Evolutionary conservation across 2,888 invertebrate genomes (phyloP).

Genomic region (Meta bourneti): DNA sequence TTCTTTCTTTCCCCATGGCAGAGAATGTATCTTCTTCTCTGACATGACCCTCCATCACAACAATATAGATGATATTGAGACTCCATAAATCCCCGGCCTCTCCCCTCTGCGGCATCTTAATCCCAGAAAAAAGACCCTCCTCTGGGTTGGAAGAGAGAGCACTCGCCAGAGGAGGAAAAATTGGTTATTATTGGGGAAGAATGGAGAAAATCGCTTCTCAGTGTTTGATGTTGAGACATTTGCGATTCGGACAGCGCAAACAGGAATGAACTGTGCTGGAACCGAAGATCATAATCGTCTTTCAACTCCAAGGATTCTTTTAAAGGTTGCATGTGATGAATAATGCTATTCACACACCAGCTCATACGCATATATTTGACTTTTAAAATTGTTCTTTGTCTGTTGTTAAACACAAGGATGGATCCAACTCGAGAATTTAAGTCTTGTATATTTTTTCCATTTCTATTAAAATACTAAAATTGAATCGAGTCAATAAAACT

Average conservation of each 20-base stretch:
- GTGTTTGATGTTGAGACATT: slow-evolving; percentile 22
- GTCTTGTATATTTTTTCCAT: too few species aligned
- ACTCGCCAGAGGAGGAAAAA: slow-evolving; percentile 17
- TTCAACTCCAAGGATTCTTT: neutral
- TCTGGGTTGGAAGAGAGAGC: slow-evolving; percentile 5
- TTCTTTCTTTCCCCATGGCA: slow-evolving; percentile 29
- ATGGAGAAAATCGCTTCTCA: slow-evolving; percentile 16
- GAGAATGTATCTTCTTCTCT: slow-evolving; percentile 66
- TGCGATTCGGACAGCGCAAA: slow-evolving; percentile 1
- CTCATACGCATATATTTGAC: too few species aligned
- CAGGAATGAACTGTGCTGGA: neutral
- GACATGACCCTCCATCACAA: slow-evolving; percentile 68
- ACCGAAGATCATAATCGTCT: neutral
- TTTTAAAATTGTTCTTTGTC: too few species aligned
- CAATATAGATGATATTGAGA: slow-evolving; percentile 71
- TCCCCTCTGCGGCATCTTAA: slow-evolving; percentile 46
- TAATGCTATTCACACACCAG: too few species aligned
- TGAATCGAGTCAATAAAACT: too few species aligned
- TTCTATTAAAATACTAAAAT: too few species aligned
- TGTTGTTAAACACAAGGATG: too few species aligned
- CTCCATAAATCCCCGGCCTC: slow-evolving; percentile 63
- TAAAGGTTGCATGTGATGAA: neutral
- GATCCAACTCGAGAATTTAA: too few species aligned
- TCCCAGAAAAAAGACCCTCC: slow-evolving; percentile 45
- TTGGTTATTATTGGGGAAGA: slow-evolving; percentile 37